A percentile compares a stretch with the other conserved stretches of the same genome.
phyloP scores from a whole-genome alignment of 2,888 invertebrate genomes.

The Hypomecis atomaria region DNA sequence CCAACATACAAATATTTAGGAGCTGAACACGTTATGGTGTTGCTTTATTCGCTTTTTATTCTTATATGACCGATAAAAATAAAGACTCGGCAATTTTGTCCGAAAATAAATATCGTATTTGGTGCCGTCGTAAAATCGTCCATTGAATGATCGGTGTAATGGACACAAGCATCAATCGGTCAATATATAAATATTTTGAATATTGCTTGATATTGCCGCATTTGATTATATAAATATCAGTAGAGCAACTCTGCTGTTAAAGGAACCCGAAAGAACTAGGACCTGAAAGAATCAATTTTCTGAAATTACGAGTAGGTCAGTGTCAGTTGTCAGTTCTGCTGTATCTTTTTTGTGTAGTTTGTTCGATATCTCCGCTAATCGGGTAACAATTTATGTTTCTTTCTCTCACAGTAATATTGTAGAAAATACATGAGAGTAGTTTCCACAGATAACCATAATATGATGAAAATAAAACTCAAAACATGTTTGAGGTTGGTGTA shows the following conservation, averaged over 20 bases:
- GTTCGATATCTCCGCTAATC: too few species aligned
- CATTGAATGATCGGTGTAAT: slow-evolving; percentile 35
- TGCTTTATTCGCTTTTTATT: slow-evolving; percentile 30
- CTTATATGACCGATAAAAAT: slow-evolving; percentile 36
- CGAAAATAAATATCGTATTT: slow-evolving; percentile 35
- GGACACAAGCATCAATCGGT: slow-evolving; percentile 38
- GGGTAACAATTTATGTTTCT: too few species aligned
- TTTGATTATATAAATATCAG: neutral
- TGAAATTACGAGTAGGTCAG: too few species aligned
- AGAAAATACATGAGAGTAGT: too few species aligned
- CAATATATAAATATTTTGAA: slow-evolving; percentile 42
- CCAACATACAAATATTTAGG: slow-evolving; percentile 24
- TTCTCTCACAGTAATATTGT: too few species aligned
- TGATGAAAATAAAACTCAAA: too few species aligned
- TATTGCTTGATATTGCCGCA: slow-evolving; percentile 32
- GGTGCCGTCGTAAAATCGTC: slow-evolving; percentile 38
- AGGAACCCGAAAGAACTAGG: too few species aligned
- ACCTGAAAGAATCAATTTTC: too few species aligned
- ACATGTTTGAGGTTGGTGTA: too few species aligned
- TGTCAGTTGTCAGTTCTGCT: too few species aligned
- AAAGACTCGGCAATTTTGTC: slow-evolving; percentile 38
- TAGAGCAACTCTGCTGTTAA: slow-evolving; percentile 1
- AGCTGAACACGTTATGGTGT: slow-evolving; percentile 26
- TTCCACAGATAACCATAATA: too few species aligned
- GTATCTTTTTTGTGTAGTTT: too few species aligned